Conservation (phyloP, 1,140 invertebrate species). For the Cydia pomonella region DNA sequence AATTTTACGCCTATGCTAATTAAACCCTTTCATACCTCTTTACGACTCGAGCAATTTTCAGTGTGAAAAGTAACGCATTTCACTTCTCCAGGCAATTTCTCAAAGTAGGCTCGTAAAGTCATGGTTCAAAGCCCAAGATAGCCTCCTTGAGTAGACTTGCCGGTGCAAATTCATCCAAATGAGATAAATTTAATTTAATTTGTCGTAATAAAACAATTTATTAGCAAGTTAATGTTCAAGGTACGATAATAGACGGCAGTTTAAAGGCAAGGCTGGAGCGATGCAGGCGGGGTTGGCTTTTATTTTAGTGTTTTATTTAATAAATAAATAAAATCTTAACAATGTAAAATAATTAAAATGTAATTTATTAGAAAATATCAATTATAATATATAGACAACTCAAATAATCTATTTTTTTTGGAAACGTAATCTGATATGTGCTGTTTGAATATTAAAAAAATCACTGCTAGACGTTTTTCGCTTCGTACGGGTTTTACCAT, state of each 20-base stretch:
- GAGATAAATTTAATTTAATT: conserved; percentile 26
- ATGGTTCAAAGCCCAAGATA: not conserved
- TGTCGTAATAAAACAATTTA: conserved; percentile 5
- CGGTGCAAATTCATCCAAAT: conserved; percentile 22
- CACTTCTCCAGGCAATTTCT: conserved; percentile 12
- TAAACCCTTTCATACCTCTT: conserved; percentile 4
- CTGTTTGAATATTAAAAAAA: too few species aligned
- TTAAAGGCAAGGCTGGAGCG: not conserved
- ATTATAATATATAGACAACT: too few species aligned
- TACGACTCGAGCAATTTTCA: not conserved
- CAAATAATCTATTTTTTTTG: too few species aligned
- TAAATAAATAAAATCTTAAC: too few species aligned
- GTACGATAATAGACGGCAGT: conserved; percentile 21
- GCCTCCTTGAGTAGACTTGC: not conserved
- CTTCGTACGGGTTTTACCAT: too few species aligned
- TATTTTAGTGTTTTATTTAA: not conserved
- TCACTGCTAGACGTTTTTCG: too few species aligned
- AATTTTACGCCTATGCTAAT: not conserved
- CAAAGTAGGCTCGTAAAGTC: conserved; percentile 25
- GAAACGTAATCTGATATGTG: too few species aligned
- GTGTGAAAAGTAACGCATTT: conserved; percentile 27
- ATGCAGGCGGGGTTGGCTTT: not conserved
- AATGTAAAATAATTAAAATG: too few species aligned
- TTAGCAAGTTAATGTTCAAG: not conserved
- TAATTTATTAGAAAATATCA: too few species aligned